Evolutionary conservation across 2,888 invertebrate genomes (phyloP).

Genomic region (Ethmia dodecea): DNA sequence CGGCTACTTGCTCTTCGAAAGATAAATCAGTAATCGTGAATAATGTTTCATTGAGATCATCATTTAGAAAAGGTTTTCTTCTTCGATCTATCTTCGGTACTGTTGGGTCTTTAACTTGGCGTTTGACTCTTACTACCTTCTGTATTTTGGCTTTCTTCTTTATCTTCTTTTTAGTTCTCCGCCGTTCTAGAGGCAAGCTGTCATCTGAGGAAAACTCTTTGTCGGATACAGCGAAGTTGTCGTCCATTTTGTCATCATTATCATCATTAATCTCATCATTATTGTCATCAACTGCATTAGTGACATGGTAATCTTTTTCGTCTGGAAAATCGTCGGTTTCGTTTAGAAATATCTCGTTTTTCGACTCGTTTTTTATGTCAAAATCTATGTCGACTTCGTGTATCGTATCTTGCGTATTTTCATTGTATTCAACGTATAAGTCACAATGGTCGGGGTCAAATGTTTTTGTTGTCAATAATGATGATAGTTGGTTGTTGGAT

Average conservation of each 20-base stretch:
- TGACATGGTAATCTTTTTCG: too few species aligned
- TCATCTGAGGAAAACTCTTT: slow-evolving; percentile 44
- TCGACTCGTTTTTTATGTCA: slow-evolving; percentile 20
- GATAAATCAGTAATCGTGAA: slow-evolving; percentile 48
- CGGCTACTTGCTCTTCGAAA: slow-evolving; percentile 47
- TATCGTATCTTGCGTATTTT: background rate
- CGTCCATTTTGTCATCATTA: slow-evolving; percentile 12
- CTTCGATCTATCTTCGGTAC: slow-evolving; percentile 54
- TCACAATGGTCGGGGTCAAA: slow-evolving; percentile 31
- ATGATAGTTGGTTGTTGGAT: slow-evolving; percentile 28
- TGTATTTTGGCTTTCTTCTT: slow-evolving; percentile 20
- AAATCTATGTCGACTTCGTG: slow-evolving; percentile 10
- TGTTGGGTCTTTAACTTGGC: slow-evolving; percentile 6
- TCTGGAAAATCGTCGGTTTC: slow-evolving; percentile 8
- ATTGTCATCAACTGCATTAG: too few species aligned
- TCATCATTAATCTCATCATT: slow-evolving; percentile 16
- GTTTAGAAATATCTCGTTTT: slow-evolving; percentile 12
- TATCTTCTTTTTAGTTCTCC: slow-evolving; percentile 25
- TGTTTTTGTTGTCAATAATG: slow-evolving; percentile 24
- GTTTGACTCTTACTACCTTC: slow-evolving; percentile 1
- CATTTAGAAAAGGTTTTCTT: slow-evolving; percentile 55
- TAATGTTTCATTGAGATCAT: slow-evolving; percentile 53
- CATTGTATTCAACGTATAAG: slow-evolving; percentile 18
- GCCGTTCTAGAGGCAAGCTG: slow-evolving; percentile 37
- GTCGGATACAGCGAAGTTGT: slow-evolving; percentile 19